Base-by-base conservation (phyloP, 2,797 vertebrate species). In the Hipposideros larvatus region DNA sequence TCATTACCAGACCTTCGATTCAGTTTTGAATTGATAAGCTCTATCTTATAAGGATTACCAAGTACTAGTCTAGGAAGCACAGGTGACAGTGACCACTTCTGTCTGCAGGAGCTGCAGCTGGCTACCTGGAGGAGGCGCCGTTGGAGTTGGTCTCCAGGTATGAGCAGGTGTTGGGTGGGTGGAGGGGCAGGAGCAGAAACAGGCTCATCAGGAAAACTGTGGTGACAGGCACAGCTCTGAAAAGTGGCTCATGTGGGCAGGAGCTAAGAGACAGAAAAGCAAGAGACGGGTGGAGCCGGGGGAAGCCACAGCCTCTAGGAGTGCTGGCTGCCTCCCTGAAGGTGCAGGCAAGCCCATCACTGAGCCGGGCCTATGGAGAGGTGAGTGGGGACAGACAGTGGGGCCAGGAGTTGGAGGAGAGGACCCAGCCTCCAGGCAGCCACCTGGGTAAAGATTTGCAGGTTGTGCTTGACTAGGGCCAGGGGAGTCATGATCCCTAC, bases 241-340 rank as follows among this genome's bases (percentile, higher is more conserved):
- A 13, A 26, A 46, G 51, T 16, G 31, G 14, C 26, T 11, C 9
- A 0, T 11, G 5, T 59, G 37, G 55, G 37, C 51, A 71, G 51
- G 41, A 57, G 73, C 34, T 80, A 48, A 57, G 31, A 41, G 88
- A 24, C 28, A 28, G 34, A 31, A 46, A 41, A 57, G 10, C 26
- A 71, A 22, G 55, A 57, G 48, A 18, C 19, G 28, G 6, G 26
- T 8, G 46, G n/a, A 87, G 16, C 46, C 19, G 24, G 70, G 70
- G 28, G 26, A 73, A 21, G 3, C 43, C 21, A 19, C 0, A 0
- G 34, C 28, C 14, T 57, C 66, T 16, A 65, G 2, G 3, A 71
- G 16, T 14, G 74, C 46, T 9, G 21, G 41, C 22, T 59, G 3
- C 31, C 15, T 78, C 70, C 61, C 70, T 14, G 46, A 26, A 78